A percentile compares a stretch with the other conserved stretches of the same genome.
Conservation (phyloP, 1,140 invertebrate species). For the Popillia japonica region DNA sequence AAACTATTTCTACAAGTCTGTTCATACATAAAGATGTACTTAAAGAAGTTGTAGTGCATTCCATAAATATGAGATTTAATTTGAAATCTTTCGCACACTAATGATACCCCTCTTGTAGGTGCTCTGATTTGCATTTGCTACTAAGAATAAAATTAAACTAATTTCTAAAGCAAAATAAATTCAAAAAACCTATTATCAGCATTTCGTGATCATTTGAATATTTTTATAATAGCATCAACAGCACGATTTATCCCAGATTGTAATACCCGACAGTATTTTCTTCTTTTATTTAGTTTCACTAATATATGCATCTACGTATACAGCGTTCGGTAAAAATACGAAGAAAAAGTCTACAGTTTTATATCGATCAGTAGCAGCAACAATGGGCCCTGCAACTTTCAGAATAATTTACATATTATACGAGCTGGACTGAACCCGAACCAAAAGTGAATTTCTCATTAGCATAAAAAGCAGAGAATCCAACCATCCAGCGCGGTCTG, state of each 20-base stretch:
- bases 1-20: no score
- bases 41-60: no score
- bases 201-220: constrained; percentile 6
- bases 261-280: neutral
- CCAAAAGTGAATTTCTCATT: constrained; percentile 43
- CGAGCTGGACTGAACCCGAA: constrained; percentile 41
- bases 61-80: no score
- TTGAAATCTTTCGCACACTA: no score
- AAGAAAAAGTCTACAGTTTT: constrained; percentile 35
- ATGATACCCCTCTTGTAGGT: no score
- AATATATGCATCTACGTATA: constrained; percentile 7
- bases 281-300: neutral
- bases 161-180: neutral
- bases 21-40: no score
- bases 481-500: constrained; percentile 20
- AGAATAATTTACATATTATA: constrained; percentile 43
- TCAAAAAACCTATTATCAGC: neutral
- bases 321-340: constrained; percentile 14
- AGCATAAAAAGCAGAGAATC: constrained; percentile 41
- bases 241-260: neutral
- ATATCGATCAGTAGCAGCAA: constrained; percentile 44
- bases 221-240: constrained; percentile 9
- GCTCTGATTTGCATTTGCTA: no score
- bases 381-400: constrained; percentile 39
- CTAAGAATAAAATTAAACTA: neutral